Evolutionary conservation across 2,113 vertebrate species (phyloP), one percentile per base, ranked within the genome.

Genomic region (Sinosuthora webbiana): DNA sequence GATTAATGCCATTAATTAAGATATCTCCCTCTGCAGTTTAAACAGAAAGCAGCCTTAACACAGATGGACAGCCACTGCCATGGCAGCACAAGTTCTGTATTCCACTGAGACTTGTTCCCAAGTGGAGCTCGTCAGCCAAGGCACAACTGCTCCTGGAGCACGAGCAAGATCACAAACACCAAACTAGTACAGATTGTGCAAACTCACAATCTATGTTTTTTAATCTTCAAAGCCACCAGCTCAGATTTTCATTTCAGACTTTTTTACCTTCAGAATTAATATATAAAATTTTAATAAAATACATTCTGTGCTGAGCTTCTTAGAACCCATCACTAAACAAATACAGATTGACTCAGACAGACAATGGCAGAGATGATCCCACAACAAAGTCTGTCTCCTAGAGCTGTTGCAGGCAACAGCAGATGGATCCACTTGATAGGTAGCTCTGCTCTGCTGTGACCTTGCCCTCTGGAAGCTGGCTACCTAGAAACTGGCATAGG

Each of bases 81-180:
- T 4, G 14, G 53, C 69, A 91, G 39, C 28, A 79, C 3, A 4
- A 53, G 21, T 16, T 60, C 56, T 78, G 3, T 30, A 14, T 65
- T 71, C 23, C 49, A 35, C 1, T 27, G 52, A 49, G 37, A 28
- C 7, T 17, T 41, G 25, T 28, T 63, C 49, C 52, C 37, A 60
- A n/a, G 15, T 23, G 30, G 39, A 9, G 27, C 16, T 55, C 8
- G 24, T 74, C 41, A 77, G 56, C 21, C 24, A 70, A 57, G 59
- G 17, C 27, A 67, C n/a, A 83, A 21, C 10, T 60, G 47, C 21
- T 86, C 8, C 33, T 39, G 49, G 7, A 81, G 35, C 12, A 8
- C 0, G 0, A 75, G 33, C 1, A 1, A 41, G 31, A 75, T 17
- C 55, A n/a, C 37, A 75, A 71, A 83, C n/a, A 37, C 5, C 49